phyloP scores from a whole-genome alignment of 2,797 vertebrate species.

The Otus scops region DNA sequence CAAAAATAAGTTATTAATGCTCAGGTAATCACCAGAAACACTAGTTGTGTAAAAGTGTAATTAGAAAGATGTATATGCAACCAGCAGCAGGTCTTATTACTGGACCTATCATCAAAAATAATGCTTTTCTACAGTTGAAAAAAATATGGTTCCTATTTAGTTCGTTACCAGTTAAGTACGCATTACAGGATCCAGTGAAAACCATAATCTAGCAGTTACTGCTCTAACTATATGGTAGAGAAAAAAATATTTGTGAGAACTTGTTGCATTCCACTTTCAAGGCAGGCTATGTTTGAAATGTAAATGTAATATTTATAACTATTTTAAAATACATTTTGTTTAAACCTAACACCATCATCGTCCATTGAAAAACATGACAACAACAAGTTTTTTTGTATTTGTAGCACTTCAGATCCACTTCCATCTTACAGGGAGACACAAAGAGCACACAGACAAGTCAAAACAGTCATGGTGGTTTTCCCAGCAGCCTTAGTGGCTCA shows the following conservation, averaged over 20 bases:
- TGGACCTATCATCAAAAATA: not conserved
- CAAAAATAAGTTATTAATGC: not conserved
- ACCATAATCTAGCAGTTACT: not conserved
- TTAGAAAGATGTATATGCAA: not conserved
- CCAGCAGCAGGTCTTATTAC: not conserved
- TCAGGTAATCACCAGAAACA: not conserved
- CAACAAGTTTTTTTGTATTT: not conserved
- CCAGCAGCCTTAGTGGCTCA: not conserved
- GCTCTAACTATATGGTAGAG: not conserved
- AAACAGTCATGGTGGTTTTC: not conserved
- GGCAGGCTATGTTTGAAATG: not conserved
- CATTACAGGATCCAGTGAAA: not conserved
- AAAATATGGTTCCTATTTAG: not conserved
- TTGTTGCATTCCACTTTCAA: not conserved
- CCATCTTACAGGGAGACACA: not conserved
- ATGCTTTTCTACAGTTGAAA: not conserved
- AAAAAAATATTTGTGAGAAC: not conserved
- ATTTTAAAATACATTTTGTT: not conserved
- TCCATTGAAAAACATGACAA: not conserved
- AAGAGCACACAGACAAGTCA: not conserved
- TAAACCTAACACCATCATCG: not conserved
- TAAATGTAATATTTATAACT: not conserved
- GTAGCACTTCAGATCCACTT: not conserved
- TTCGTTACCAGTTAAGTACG: not conserved
- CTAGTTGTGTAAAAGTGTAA: not conserved